These are phyloP conservation scores for Felis chaus DNA, from an alignment of 2,113 vertebrate species.

Conservation along the genomic window DNA sequence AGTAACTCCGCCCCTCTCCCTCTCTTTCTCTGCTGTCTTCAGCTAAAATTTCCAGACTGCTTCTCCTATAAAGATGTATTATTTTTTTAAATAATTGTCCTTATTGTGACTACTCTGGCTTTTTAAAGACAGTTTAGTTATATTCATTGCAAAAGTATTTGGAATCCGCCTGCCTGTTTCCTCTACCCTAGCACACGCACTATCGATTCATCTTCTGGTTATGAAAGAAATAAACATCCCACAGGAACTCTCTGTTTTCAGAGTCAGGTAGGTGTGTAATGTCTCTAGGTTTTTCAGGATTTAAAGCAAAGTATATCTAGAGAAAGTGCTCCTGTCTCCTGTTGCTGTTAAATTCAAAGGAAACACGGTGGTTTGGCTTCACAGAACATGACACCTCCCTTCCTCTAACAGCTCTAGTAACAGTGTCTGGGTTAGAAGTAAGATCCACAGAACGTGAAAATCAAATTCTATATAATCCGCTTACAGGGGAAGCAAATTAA, in stretches of 20 bases:
- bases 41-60: not conserved
- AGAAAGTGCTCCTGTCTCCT: not conserved
- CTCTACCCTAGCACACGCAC: not conserved
- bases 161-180: not conserved
- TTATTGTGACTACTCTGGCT: conserved; percentile 43
- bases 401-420: not conserved
- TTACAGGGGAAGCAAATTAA: conserved; percentile 50
- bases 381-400: not conserved
- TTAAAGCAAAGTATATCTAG: not conserved
- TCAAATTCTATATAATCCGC: conserved; percentile 49
- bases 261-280: not conserved
- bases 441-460: conserved; percentile 19
- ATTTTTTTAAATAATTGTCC: not conserved
- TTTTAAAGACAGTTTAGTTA: conserved; percentile 9
- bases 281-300: rapidly evolving
- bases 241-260: not conserved
- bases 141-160: not conserved
- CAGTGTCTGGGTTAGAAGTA: conserved; percentile 11
- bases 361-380: not conserved
- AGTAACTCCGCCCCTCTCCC: not conserved
- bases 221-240: conserved; percentile 22
- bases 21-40: not conserved
- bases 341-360: not conserved
- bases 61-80: not conserved
- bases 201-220: conserved; percentile 8